Percentiles rank a stretch among this genome's conserved stretches.
phyloP scores from a whole-genome alignment of 2,888 invertebrate species.

The Sialis lutaria region DNA sequence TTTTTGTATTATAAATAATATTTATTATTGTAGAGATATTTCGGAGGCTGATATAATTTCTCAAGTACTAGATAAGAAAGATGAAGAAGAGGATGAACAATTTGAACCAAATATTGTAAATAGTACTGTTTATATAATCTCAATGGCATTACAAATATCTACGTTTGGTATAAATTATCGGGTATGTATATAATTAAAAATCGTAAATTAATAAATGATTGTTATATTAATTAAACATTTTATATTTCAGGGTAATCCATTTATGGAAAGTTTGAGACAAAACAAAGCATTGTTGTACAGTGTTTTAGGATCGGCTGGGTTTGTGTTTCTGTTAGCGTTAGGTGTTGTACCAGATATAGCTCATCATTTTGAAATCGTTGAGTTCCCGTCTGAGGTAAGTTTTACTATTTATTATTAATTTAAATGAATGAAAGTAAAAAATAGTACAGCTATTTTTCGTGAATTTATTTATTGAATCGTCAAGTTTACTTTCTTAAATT shows the following conservation, averaged over 20 bases:
- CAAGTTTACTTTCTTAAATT: no score
- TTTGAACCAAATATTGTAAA: constrained; percentile 92
- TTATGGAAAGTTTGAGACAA: constrained; percentile 90
- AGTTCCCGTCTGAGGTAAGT: constrained; percentile 80
- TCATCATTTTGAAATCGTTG: constrained; percentile 85
- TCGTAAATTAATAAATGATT: background rate
- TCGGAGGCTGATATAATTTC: constrained; percentile 1
- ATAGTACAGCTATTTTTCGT: constrained; percentile 78
- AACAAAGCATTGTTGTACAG: constrained; percentile 89
- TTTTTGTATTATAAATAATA: background rate
- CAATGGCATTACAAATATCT: constrained; percentile 91
- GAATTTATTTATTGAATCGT: constrained; percentile 24
- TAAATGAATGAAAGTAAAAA: constrained; percentile 13
- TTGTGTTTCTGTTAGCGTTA: constrained; percentile 69
- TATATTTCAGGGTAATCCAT: constrained; percentile 76
- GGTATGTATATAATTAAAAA: constrained; percentile 32
- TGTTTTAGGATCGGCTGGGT: constrained; percentile 61
- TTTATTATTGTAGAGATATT: constrained; percentile 31
- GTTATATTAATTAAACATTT: constrained; percentile 5
- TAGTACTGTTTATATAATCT: constrained; percentile 96
- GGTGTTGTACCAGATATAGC: constrained; percentile 75
- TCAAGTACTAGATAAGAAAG: constrained; percentile 4
- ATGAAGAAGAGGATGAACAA: constrained; percentile 48
- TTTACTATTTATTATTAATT: background rate
- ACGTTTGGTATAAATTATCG: constrained; percentile 99